Conservation (phyloP, 2,113 vertebrate species). For the Trematomus loennbergii region DNA sequence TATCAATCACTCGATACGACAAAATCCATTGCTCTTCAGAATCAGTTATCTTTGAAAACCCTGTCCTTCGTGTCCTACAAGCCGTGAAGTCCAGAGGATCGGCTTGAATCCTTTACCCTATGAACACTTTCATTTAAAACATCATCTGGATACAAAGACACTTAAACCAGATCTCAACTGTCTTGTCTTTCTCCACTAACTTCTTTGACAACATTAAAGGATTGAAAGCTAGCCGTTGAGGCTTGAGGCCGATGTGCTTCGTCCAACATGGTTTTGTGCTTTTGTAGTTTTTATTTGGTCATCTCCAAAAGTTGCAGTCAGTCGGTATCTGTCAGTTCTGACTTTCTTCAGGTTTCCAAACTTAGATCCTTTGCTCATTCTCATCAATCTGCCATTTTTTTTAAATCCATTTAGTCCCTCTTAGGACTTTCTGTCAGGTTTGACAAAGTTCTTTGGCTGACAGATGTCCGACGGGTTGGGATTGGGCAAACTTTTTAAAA, state of each 20-base stretch:
- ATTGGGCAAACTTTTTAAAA: not conserved
- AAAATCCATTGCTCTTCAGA: not conserved
- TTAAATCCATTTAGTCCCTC: not conserved
- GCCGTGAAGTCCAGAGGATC: conserved; percentile 14
- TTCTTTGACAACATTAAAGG: not conserved
- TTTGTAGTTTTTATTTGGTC: conserved; percentile 22
- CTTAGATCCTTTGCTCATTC: not conserved
- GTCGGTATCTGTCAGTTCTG: not conserved
- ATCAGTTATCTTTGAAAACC: not conserved
- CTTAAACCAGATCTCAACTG: not conserved
- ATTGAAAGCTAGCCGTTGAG: conserved; percentile 8
- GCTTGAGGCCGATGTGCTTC: conserved; percentile 12
- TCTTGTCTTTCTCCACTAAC: not conserved
- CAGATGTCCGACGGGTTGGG: not conserved
- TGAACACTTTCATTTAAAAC: conserved; percentile 22
- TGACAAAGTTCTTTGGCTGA: not conserved
- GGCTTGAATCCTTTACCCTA: not conserved
- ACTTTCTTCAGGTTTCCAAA: not conserved
- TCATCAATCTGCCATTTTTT: not conserved
- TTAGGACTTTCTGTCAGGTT: not conserved
- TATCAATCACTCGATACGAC: not conserved
- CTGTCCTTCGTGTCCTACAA: not conserved
- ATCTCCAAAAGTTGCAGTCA: conserved; percentile 11
- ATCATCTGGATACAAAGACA: conserved; percentile 53
- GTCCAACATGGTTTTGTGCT: conserved; percentile 44